Conservation (phyloP, 2,888 invertebrate genomes). For the Chymomyza procnemis region DNA sequence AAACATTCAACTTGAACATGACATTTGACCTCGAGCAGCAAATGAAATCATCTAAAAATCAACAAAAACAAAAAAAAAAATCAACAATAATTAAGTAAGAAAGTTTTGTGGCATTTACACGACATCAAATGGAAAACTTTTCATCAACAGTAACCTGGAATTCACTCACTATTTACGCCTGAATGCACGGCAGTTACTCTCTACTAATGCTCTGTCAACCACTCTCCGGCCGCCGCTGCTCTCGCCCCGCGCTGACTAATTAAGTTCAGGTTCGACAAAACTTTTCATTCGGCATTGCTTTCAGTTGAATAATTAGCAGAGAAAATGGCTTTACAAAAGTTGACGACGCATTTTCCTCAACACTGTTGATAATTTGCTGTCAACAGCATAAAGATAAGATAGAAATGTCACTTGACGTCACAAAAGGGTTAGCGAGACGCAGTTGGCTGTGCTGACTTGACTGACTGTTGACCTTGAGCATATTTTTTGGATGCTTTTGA, state of each 20-base stretch:
- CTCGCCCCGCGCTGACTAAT: slow-evolving; percentile 33
- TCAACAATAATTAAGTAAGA: slow-evolving; percentile 60
- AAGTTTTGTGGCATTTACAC: slow-evolving; percentile 60
- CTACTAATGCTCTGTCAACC: neutral
- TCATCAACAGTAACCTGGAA: neutral
- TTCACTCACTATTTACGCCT: neutral
- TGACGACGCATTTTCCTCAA: neutral
- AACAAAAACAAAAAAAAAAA: slow-evolving; percentile 48
- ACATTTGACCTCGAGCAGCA: slow-evolving; percentile 45
- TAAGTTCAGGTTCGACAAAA: slow-evolving; percentile 51
- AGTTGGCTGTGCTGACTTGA: too few relatives aligned
- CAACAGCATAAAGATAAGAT: slow-evolving; percentile 14
- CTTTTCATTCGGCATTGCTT: slow-evolving; percentile 36
- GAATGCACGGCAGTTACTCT: neutral
- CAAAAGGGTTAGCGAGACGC: neutral
- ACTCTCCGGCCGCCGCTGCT: slow-evolving; percentile 3
- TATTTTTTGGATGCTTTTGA: neutral
- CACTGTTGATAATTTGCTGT: slow-evolving; percentile 22
- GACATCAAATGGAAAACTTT: slow-evolving; percentile 69
- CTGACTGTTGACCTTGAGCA: neutral
- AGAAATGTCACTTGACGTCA: slow-evolving; percentile 20
- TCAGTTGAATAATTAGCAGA: slow-evolving; percentile 49
- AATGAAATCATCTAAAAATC: slow-evolving; percentile 68
- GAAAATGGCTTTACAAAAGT: neutral
- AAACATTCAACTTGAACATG: slow-evolving; percentile 36